These are phyloP conservation scores for Drosophila rufa DNA, from an alignment of 1,140 invertebrate genomes.

Conservation along the genomic window DNA sequence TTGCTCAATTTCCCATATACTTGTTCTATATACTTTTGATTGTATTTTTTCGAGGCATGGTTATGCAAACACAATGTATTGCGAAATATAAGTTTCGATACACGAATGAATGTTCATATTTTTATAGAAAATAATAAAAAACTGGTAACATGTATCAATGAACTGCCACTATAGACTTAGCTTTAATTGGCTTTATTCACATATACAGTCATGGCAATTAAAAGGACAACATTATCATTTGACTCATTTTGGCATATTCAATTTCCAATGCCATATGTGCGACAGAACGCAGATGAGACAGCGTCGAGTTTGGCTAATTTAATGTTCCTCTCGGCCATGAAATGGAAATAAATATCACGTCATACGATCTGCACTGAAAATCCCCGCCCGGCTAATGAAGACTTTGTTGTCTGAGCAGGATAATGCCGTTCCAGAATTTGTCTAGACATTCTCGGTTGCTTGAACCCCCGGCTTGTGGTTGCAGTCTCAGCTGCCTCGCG, in stretches of 20 bases:
- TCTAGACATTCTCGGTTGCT: conserved; percentile 45
- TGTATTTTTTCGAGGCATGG: not conserved
- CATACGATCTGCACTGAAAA: conserved; percentile 42
- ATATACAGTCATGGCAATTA: not conserved
- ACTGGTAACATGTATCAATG: too few species aligned
- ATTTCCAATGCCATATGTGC: not conserved
- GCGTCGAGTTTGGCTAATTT: conserved; percentile 12
- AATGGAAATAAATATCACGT: conserved; percentile 53
- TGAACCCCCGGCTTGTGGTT: conserved; percentile 30
- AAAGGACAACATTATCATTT: not conserved
- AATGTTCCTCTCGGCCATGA: conserved; percentile 39
- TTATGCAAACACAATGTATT: not conserved
- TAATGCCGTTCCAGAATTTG: conserved; percentile 29
- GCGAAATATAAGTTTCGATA: too few species aligned
- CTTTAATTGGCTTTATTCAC: too few species aligned
- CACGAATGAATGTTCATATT: not conserved
- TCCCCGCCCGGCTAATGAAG: conserved; percentile 33
- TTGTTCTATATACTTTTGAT: not conserved
- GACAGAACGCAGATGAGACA: conserved; percentile 9
- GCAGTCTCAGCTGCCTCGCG: conserved; percentile 27
- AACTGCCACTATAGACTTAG: too few species aligned
- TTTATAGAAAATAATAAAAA: not conserved
- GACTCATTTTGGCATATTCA: not conserved
- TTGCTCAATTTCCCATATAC: not conserved
- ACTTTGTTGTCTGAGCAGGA: conserved; percentile 51